Percentiles rank a stretch among this genome's conserved stretches.
phyloP scores from a whole-genome alignment of 2,113 vertebrate genomes.

The Trichechus manatus region DNA sequence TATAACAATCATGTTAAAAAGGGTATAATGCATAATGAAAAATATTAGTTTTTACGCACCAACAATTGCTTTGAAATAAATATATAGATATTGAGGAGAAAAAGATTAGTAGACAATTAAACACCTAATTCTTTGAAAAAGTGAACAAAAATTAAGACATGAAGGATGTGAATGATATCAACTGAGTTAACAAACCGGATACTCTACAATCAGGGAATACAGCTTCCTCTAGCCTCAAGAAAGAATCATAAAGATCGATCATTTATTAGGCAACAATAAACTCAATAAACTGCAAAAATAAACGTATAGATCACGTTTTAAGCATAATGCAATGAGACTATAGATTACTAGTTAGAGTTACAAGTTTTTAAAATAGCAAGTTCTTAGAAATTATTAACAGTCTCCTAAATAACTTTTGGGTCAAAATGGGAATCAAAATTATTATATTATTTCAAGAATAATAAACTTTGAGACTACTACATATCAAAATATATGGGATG shows the following conservation, averaged over 20 bases:
- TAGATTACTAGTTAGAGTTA: not conserved
- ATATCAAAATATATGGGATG: not conserved
- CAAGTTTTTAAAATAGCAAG: not conserved
- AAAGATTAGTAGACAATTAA: conserved; percentile 16
- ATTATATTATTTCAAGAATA: not conserved
- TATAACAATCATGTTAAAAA: not conserved
- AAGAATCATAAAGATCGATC: not conserved
- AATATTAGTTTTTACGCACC: not conserved
- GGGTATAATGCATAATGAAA: not conserved
- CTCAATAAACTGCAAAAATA: conserved; percentile 18
- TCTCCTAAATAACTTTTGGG: not conserved
- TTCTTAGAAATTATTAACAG: conserved; percentile 18
- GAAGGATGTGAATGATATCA: not conserved
- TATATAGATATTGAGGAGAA: not conserved
- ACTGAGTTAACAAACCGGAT: not conserved
- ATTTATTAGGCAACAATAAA: not conserved
- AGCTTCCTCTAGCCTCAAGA: not conserved
- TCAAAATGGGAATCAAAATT: not conserved
- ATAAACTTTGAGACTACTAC: conserved; percentile 12
- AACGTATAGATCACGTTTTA: not conserved
- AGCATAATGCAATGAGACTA: not conserved
- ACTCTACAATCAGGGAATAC: not conserved
- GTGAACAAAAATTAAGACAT: not conserved
- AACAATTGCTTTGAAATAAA: conserved; percentile 6
- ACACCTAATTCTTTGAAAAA: not conserved